Conservation (phyloP, 2,888 invertebrate genomes). For the Aplocera efformata region DNA sequence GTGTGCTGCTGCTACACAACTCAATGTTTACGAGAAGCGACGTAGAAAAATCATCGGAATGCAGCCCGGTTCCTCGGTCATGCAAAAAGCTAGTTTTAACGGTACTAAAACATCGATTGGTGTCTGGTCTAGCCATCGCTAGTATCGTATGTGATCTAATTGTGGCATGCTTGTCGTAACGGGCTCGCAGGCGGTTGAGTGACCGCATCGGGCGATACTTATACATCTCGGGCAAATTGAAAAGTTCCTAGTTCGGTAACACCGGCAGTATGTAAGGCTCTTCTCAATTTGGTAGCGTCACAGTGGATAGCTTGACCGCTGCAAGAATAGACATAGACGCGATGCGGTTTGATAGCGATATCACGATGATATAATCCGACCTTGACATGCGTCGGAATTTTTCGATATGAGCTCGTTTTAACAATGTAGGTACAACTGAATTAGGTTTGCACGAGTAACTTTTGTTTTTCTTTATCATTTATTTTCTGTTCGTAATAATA, state of each 20-base stretch:
- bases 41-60: slow-evolving; percentile 46
- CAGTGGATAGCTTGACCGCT: slow-evolving; percentile 48
- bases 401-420: slow-evolving; percentile 5
- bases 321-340: slow-evolving; percentile 45
- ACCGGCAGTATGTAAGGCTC: slow-evolving; percentile 37
- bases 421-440: no score
- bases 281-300: slow-evolving; percentile 53
- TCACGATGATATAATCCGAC: slow-evolving; percentile 38
- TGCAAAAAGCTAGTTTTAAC: slow-evolving; percentile 67
- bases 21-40: slow-evolving; percentile 39
- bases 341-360: slow-evolving; percentile 42
- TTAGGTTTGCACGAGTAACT: no score
- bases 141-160: slow-evolving; percentile 73
- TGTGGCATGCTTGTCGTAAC: slow-evolving; percentile 76
- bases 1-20: slow-evolving; percentile 11
- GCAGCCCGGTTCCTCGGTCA: slow-evolving; percentile 35
- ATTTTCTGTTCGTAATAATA: no score
- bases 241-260: slow-evolving; percentile 43
- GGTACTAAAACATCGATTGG: slow-evolving; percentile 66
- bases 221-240: slow-evolving; percentile 54
- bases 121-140: slow-evolving; percentile 64
- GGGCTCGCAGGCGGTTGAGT: slow-evolving; percentile 69
- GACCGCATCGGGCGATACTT: slow-evolving; percentile 68
- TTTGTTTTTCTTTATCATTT: no score
- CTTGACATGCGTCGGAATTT: slow-evolving; percentile 39